Base-by-base conservation (phyloP, 2,888 invertebrate species). In the Galerucella pusilla region DNA sequence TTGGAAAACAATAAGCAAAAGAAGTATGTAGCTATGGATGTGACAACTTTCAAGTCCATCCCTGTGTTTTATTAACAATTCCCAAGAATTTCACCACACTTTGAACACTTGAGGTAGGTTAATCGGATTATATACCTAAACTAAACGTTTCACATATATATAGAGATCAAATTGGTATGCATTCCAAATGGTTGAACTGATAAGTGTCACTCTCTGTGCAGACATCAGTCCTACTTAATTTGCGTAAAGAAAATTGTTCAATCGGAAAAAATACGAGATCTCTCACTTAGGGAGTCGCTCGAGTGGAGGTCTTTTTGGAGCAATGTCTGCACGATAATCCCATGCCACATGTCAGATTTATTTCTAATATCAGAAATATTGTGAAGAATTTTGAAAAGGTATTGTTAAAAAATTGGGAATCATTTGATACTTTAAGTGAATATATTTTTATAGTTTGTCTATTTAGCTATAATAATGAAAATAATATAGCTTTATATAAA, bases 131-230 rank as follows among this genome's bases (percentile, higher is more conserved):
- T 64, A 42, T 42, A 28, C 63, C 63, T 16, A 63, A 79, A 79
- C 78, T 79, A 72, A 72, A 71, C 71, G 72, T 60, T 72, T 59
- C 64, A 65, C 64, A 46, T 76, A 79, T 78, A 78, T 79, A 79
- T 80, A 79, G 79, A 77, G 80, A 81, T 79, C 74, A 79, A 74
- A 74, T 74, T 69, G 73, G 73, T 72, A 69, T 81, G 80, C 79
- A 81, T 83, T 83, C 82, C 83, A 73, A 81, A 75, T 79, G 82
- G 82, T 80, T 83, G 82, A 81, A 77, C 80, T 73, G 74, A 75
- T 77, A 79, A 83, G 83, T 82, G 82, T 81, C 81, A 81, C 76
- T 81, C 71, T 72, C 75, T 72, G 72, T 66, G 72, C 72, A 72
- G 72, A 74, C 71, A 73, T 72, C 75, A 76, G 73, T 68, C 68